These are phyloP conservation scores for Halichoeres trimaculatus DNA, from an alignment of 2,113 vertebrate genomes.

Conservation along the genomic window DNA sequence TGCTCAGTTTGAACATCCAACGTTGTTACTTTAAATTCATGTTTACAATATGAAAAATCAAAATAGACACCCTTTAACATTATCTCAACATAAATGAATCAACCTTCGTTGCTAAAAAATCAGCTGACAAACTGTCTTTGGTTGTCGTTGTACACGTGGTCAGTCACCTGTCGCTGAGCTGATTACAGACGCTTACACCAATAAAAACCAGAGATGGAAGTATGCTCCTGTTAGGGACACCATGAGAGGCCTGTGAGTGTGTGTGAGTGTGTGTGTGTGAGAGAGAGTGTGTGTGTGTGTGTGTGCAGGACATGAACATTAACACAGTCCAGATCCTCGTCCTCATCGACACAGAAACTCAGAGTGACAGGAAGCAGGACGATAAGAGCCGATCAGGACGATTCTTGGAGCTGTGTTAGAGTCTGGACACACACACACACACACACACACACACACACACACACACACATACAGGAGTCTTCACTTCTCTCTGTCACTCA, in stretches of 20 bases:
- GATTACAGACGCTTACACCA: too few relatives aligned
- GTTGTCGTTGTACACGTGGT: too few relatives aligned
- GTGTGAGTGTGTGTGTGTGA: not conserved
- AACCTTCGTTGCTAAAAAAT: too few relatives aligned
- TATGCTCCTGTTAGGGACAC: too few relatives aligned
- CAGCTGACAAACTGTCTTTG: too few relatives aligned
- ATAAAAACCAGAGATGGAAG: too few relatives aligned
- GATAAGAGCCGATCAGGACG: constrained; percentile 48
- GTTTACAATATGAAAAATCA: too few relatives aligned
- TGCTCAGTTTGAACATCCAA: too few relatives aligned
- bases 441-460: constrained; percentile 17
- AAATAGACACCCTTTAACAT: too few relatives aligned
- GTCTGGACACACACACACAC: not conserved
- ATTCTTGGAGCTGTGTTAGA: constrained; percentile 27
- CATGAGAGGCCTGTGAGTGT: not conserved
- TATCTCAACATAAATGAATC: too few relatives aligned
- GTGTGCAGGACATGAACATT: constrained; percentile 3
- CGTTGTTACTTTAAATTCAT: too few relatives aligned
- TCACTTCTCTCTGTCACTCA: not conserved
- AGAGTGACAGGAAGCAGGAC: constrained; percentile 28
- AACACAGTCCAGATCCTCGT: constrained; percentile 59
- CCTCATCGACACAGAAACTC: constrained; percentile 22
- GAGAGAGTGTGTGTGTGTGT: not conserved
- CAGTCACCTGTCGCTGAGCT: too few relatives aligned
- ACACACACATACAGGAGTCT: not conserved